phyloP scores from a whole-genome alignment of 2,113 vertebrate species.

The Scomber japonicus region DNA sequence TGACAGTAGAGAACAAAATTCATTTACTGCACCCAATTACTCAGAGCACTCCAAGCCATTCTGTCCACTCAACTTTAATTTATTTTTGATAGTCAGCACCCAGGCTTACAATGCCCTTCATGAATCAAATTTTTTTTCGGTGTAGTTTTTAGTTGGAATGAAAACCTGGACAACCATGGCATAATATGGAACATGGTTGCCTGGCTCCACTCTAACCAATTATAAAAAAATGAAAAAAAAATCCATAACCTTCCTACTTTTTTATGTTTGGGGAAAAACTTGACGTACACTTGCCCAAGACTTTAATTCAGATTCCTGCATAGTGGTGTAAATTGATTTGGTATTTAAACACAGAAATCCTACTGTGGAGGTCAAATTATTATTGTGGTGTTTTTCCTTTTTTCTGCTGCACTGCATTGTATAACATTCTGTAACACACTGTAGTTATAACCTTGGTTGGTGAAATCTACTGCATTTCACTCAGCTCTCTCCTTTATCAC shows the following conservation, averaged over 20 bases:
- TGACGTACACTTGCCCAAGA: background rate
- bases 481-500: slow-evolving; percentile 31
- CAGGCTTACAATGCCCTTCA: background rate
- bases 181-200: background rate
- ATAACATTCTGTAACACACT: slow-evolving; percentile 12
- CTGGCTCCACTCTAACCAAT: background rate
- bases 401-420: slow-evolving; percentile 17
- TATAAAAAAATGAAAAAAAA: background rate
- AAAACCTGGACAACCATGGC: background rate
- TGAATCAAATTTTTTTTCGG: background rate
- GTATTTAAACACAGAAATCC: slow-evolving; percentile 4
- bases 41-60: slow-evolving; percentile 32
- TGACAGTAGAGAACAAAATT: slow-evolving; percentile 28
- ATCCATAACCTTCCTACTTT: background rate
- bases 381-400: background rate
- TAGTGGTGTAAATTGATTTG: background rate
- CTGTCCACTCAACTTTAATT: slow-evolving; percentile 24
- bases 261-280: background rate
- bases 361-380: background rate
- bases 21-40: slow-evolving; percentile 38
- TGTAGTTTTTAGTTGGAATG: background rate
- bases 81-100: slow-evolving; percentile 20
- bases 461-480: slow-evolving; percentile 43
- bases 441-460: slow-evolving; percentile 42
- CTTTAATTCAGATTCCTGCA: background rate